These are phyloP conservation scores for Agrotis puta DNA, from an alignment of 2,888 invertebrate species.

Conservation along the genomic window DNA sequence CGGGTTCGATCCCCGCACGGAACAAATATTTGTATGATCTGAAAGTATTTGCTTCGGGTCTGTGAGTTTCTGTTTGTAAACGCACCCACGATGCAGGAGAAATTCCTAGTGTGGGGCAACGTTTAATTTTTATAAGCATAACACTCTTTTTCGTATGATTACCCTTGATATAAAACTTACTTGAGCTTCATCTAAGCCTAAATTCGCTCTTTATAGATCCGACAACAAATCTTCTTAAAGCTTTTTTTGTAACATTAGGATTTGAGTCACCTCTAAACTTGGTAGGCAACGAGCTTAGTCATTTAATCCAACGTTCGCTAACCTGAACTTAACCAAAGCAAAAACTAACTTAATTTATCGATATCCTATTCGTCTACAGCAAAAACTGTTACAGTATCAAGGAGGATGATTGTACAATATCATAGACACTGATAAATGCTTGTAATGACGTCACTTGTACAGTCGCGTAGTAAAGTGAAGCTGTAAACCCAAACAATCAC, in stretches of 20 bases:
- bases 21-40: too few species aligned
- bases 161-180: too few species aligned
- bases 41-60: too few species aligned
- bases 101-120: too few species aligned
- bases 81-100: too few species aligned
- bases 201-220: too few species aligned
- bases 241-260: conserved; percentile 16
- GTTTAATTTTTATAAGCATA: too few species aligned
- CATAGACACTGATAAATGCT: conserved; percentile 50
- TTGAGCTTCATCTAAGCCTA: too few species aligned
- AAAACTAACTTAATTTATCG: conserved; percentile 49
- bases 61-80: too few species aligned
- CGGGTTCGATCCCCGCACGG: too few species aligned
- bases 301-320: conserved; percentile 5
- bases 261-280: conserved; percentile 27
- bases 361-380: conserved; percentile 37
- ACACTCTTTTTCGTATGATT: too few species aligned
- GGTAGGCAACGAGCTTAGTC: conserved; percentile 13
- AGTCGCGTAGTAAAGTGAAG: conserved; percentile 66
- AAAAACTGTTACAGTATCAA: conserved; percentile 52
- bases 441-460: conserved; percentile 62
- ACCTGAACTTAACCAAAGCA: conserved; percentile 29
- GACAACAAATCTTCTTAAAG: not conserved
- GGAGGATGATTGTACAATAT: conserved; percentile 50
- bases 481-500: conserved; percentile 78